Evolutionary conservation across 2,888 invertebrate genomes (phyloP), one percentile per base, ranked within the genome.

Genomic region (Elysia crispata): DNA sequence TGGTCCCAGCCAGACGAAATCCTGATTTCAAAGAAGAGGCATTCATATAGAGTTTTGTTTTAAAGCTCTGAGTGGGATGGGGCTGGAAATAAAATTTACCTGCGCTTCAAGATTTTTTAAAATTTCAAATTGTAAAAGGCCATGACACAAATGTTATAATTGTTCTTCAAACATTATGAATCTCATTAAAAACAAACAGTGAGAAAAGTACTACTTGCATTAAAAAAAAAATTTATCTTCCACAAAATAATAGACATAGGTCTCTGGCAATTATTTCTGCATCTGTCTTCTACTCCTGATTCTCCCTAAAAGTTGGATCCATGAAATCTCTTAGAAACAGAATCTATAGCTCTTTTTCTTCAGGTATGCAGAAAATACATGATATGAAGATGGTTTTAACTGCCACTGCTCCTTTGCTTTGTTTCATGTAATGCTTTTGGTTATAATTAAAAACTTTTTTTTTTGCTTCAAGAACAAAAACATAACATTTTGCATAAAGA

Each of bases 1-100:
- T 97, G 64, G 96, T 95, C 87, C 95, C 95, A 28, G 85, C 95
- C 86, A 96, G 93, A 60, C 96, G 95, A 90, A 96, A 95, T 91
- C 95, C 96, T 96, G 88, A 54, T 92, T 66, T n/a, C 60, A n/a
- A 25, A 1, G 69, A 50, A 50, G n/a, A 23, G n/a, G 13, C 41
- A 41, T 41, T 11, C 3, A 41, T 41, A 41, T 41, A 41, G 25
- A 60, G 15, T n/a, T 13, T 8, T 54, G 54, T 13, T 18, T 15
- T 54, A 15, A 54, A 54, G 54, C 13, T 54, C 13, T 5, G 15
- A 60, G 60, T 60, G 50, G 1, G 20, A 33, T 13, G 31, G 23
- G 23, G 8, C 3, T 67, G 67, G 30, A 20, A 67, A 25, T 25
- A 20, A 30, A 30, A 6, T 67, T 20, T 28, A n/a, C 13, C 66